Evolutionary conservation across 1,140 invertebrate genomes (phyloP).

Genomic region (Drosophila athabasca): DNA sequence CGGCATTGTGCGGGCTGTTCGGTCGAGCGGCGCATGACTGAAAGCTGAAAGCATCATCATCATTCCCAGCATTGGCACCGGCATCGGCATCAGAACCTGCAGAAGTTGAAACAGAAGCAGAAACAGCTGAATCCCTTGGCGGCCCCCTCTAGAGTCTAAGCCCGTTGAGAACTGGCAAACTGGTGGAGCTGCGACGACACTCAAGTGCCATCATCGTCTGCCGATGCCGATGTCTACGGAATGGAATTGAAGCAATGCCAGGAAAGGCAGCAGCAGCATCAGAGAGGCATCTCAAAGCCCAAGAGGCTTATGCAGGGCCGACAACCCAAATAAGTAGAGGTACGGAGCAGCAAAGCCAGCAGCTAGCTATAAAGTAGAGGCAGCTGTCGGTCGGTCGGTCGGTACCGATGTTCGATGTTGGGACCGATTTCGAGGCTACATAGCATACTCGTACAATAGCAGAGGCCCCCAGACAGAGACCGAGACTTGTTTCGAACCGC

Average conservation of each 20-base stretch:
- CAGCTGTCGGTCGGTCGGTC: conserved; percentile 39
- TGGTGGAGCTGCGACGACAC: conserved; percentile 25
- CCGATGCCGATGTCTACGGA: conserved; percentile 55
- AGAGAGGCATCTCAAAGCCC: conserved; percentile 46
- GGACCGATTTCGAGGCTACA: conserved; percentile 33
- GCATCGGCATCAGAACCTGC: conserved; percentile 18
- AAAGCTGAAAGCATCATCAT: conserved; percentile 51
- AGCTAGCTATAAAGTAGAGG: conserved; percentile 2
- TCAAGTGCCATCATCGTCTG: conserved; percentile 75
- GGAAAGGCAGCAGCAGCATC: conserved; percentile 20
- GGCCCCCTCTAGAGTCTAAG: conserved; percentile 52
- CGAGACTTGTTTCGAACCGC: conserved; percentile 47
- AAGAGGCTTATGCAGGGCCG: conserved; percentile 70
- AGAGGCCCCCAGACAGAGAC: conserved; percentile 18
- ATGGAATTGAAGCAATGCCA: conserved; percentile 60
- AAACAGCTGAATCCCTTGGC: conserved; percentile 5
- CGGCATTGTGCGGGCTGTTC: conserved; percentile 26
- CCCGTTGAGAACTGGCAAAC: conserved; percentile 39
- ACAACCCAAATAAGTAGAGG: conserved; percentile 66
- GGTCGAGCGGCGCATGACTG: conserved; percentile 61
- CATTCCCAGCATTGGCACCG: conserved; percentile 14
- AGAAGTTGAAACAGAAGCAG: background rate
- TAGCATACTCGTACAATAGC: conserved; percentile 6
- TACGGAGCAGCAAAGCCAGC: background rate
- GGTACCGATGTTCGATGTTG: conserved; percentile 1